phyloP scores from a whole-genome alignment of 53 echinoderm and acorn worm species.

The Zoroaster sp. region DNA sequence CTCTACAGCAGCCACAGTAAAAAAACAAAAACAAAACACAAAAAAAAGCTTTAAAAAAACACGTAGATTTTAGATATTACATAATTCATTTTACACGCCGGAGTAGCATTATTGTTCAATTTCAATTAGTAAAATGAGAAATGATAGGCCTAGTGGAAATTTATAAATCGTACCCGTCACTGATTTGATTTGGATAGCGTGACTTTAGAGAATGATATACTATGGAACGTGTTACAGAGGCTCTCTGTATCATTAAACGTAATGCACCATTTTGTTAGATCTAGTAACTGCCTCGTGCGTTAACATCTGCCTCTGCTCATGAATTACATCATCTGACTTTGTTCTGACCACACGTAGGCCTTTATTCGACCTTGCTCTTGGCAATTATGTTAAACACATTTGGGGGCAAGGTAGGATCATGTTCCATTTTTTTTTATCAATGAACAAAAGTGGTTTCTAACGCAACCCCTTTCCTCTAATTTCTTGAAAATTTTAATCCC shows the following conservation, averaged over 20 bases:
- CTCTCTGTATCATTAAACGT: neutral
- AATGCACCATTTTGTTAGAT: neutral
- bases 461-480: no score
- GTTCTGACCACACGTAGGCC: neutral
- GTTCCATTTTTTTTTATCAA: no score
- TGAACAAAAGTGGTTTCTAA: no score
- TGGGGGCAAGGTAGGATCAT: neutral
- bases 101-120: neutral
- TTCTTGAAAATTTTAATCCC: no score
- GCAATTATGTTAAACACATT: neutral
- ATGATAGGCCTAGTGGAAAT: neutral
- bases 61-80: neutral
- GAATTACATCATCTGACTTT: neutral
- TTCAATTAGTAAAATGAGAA: constrained; percentile 22
- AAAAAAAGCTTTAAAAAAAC: no score
- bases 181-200: constrained; percentile 24
- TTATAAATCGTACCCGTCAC: neutral
- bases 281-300: neutral
- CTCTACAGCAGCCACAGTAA: neutral
- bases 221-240: neutral
- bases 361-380: neutral
- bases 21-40: no score
- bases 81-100: constrained; percentile 1
- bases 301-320: neutral
- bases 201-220: neutral